phyloP scores from a whole-genome alignment of 64 coral and sea anemone species.

The Montipora foliosa region DNA sequence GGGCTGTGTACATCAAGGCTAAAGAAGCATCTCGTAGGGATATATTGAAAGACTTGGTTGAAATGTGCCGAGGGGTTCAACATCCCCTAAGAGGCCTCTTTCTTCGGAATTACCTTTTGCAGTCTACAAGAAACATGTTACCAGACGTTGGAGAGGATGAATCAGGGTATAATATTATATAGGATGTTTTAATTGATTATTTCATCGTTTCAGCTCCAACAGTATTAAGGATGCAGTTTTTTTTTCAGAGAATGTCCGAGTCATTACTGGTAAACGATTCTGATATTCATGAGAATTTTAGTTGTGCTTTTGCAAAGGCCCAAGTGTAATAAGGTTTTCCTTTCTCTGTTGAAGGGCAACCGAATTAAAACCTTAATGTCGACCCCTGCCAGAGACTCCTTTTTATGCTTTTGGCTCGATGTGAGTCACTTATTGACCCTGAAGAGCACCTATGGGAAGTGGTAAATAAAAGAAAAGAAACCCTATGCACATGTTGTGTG shows the following conservation, averaged over 20 bases:
- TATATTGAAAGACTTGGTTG: constrained; percentile 97
- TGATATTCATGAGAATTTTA: too few relatives aligned
- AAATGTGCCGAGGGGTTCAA: constrained; percentile 98
- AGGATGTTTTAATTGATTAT: background rate
- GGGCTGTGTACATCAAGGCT: constrained; percentile 96
- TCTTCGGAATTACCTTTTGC: constrained; percentile 93
- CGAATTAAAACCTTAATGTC: too few relatives aligned
- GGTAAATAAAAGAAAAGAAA: too few relatives aligned
- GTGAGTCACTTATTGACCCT: too few relatives aligned
- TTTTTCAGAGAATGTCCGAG: too few relatives aligned
- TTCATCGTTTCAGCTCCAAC: too few relatives aligned
- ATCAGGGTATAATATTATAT: background rate
- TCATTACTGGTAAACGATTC: too few relatives aligned
- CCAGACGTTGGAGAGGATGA: constrained; percentile 85
- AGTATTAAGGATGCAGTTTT: too few relatives aligned
- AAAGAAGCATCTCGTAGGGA: constrained; percentile 96
- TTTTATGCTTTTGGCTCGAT: too few relatives aligned
- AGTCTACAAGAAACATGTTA: constrained; percentile 92
- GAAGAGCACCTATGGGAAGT: too few relatives aligned
- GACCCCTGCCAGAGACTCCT: too few relatives aligned
- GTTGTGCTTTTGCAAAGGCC: background rate
- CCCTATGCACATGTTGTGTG: too few relatives aligned
- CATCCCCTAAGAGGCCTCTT: constrained; percentile 93
- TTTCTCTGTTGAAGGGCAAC: background rate
- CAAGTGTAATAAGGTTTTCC: background rate